Evolutionary conservation across 1,140 invertebrate genomes (phyloP).

Genomic region (Scaptomyza montana): DNA sequence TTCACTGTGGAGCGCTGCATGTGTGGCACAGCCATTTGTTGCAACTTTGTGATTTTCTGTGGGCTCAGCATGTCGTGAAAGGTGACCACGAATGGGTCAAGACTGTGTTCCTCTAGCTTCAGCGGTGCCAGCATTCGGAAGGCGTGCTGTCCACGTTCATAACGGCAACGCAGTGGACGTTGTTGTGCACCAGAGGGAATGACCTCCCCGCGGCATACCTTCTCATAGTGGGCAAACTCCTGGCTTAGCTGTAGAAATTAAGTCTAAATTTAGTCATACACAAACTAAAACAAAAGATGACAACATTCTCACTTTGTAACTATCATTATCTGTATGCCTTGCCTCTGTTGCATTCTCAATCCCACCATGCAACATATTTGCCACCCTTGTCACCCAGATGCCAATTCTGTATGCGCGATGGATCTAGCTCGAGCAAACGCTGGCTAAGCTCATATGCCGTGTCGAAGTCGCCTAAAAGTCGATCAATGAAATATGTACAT

Average conservation of each 20-base stretch:
- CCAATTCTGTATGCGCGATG: conserved; percentile 90
- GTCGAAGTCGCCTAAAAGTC: conserved; percentile 89
- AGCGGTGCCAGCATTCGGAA: conserved; percentile 92
- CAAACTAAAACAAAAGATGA: conserved; percentile 18
- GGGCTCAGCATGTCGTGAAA: conserved; percentile 95
- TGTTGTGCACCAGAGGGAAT: conserved; percentile 46
- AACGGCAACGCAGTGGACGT: conserved; percentile 88
- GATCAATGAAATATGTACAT: conserved; percentile 33
- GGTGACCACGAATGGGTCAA: conserved; percentile 93
- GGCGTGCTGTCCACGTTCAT: conserved; percentile 88
- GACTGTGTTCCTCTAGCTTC: conserved; percentile 95
- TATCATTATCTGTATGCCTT: conserved; percentile 48
- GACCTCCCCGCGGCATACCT: conserved; percentile 93
- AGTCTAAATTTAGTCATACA: conserved; percentile 27
- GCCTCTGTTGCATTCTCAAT: conserved; percentile 21
- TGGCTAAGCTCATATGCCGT: conserved; percentile 94
- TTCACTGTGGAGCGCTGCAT: conserved; percentile 93
- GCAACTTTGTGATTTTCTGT: conserved; percentile 93
- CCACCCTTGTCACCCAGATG: conserved; percentile 88
- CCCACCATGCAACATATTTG: conserved; percentile 8
- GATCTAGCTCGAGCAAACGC: conserved; percentile 92
- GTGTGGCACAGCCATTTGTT: conserved; percentile 92
- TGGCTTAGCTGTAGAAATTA: conserved; percentile 49
- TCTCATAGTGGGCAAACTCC: conserved; percentile 88
- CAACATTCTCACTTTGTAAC: conserved; percentile 55